Evolutionary conservation across 1,140 invertebrate species (phyloP), one percentile per base, ranked within the genome.

Genomic region (Antheraea pernyi): DNA sequence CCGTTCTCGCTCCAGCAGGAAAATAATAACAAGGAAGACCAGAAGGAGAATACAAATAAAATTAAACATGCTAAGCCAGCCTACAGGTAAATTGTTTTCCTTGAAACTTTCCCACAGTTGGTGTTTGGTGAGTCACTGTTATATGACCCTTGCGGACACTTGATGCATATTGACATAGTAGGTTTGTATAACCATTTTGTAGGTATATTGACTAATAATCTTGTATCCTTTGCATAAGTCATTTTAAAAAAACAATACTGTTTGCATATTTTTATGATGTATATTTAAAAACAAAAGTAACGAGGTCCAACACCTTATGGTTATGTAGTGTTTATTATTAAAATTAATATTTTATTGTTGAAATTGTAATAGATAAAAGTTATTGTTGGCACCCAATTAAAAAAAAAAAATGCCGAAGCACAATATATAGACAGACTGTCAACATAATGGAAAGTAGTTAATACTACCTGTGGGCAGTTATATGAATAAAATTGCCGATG

Each of bases 1-100:
- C 89, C 89, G 9, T 75, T 85, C 58, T 81, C 80, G 7, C 79
- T 89, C 19, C 84, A 86, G 75, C 88, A 91, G 81, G 87, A 91
- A 76, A 91, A 91, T 73, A 91, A 91, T 73, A 91, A 91, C 79
- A 91, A 88, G 81, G 87, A 92, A 76, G 87, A 89, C 42, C 82
- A 83, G 69, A 88, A 89, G 74, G 88, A 89, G 76, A 90, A 89
- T 63, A 78, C 84, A 37, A 91, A 88, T 72, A 92, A 91, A 84
- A 89, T 91, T 67, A 89, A 89, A 81, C 89, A 92, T 73, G 86
- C 88, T 13, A 92, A 92, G 70, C 89, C 89, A 74, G 89, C 89
- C 64, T 92, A 92, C 81, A 92, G 89, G 89, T 92, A 88, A 73
- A 67, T 68, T 19, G 58, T 68, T 83, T 89, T 85, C 22, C 67